phyloP scores from a whole-genome alignment of 2,888 invertebrate genomes.

The Resseliella maxima region DNA sequence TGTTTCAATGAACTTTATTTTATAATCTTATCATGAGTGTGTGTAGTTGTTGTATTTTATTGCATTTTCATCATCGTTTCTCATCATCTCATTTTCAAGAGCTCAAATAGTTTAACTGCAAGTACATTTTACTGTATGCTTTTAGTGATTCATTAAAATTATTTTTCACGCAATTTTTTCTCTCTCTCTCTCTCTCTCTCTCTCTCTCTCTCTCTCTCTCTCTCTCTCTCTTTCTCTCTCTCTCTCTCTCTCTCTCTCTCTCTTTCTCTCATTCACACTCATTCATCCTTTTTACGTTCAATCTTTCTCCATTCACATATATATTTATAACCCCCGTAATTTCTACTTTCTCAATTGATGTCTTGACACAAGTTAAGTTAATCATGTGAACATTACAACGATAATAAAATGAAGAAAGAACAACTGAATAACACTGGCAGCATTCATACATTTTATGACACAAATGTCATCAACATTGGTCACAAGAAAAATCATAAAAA shows the following conservation, averaged over 20 bases:
- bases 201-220: too few relatives aligned
- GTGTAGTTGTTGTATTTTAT: conserved; percentile 1
- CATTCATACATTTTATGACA: conserved; percentile 14
- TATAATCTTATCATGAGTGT: background rate
- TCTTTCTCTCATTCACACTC: background rate
- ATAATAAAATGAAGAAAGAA: background rate
- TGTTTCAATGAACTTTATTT: background rate
- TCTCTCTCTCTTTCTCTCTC: background rate
- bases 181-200: too few relatives aligned
- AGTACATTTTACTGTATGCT: background rate
- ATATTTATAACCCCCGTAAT: too few relatives aligned
- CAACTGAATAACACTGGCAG: background rate
- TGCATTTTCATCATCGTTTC: background rate
- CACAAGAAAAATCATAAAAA: background rate
- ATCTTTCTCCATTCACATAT: background rate
- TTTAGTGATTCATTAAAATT: conserved; percentile 22
- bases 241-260: background rate
- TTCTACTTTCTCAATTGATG: background rate
- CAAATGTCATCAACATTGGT: background rate
- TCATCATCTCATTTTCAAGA: background rate
- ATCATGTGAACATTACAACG: background rate
- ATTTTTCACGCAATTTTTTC: conserved; percentile 41
- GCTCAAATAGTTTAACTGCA: conserved; percentile 39
- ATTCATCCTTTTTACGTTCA: background rate
- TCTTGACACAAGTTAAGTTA: background rate